Conservation (phyloP, 2,888 invertebrate species). For the Tuberolachnus salignus region DNA sequence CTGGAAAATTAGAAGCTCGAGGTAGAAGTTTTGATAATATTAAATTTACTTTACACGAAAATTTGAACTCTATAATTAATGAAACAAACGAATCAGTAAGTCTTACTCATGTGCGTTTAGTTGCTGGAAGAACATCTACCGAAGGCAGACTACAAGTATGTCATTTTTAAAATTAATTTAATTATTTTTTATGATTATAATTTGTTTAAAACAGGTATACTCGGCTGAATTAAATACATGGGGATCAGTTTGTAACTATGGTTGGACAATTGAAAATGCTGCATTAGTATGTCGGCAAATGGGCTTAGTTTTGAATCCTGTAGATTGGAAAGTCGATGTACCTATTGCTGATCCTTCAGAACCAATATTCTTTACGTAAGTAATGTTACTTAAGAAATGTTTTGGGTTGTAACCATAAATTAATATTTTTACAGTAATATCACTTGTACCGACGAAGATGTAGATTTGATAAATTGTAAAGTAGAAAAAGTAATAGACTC, state of each 20-base stretch:
- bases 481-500: conserved; percentile 79
- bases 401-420: neutral
- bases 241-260: conserved; percentile 97
- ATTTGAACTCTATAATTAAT: conserved; percentile 62
- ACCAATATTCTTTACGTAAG: conserved; percentile 72
- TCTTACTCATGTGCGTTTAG: conserved; percentile 59
- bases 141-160: conserved; percentile 83
- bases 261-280: conserved; percentile 90
- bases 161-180: conserved; percentile 3
- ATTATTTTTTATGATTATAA: neutral
- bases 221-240: conserved; percentile 76
- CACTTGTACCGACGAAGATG: conserved; percentile 87
- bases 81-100: conserved; percentile 63
- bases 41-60: conserved; percentile 78
- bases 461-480: conserved; percentile 85
- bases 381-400: conserved; percentile 10
- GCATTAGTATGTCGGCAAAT: conserved; percentile 94
- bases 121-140: conserved; percentile 72
- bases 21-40: conserved; percentile 82
- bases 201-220: conserved; percentile 68
- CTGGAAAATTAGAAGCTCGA: conserved; percentile 84
- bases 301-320: conserved; percentile 88
- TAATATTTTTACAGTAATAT: conserved; percentile 70
- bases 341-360: conserved; percentile 79
- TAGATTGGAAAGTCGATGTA: conserved; percentile 87